Evolutionary conservation across 1,140 invertebrate species (phyloP).

Genomic region (Lamellibrachia luymesi): DNA sequence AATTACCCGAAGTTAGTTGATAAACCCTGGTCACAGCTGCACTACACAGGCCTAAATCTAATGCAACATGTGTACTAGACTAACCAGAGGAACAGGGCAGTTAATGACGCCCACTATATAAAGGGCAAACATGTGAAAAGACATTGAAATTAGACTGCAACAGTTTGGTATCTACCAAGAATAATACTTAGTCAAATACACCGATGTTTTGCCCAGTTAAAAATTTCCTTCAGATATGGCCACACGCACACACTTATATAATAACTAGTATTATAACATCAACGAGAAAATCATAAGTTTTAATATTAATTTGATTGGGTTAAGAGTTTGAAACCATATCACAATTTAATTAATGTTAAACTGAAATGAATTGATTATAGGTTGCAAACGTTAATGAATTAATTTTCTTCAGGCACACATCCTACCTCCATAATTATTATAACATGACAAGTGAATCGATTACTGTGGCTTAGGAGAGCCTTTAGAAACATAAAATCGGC

Average conservation of each 20-base stretch:
- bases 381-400: no score
- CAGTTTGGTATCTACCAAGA: background rate
- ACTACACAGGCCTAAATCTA: background rate
- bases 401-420: no score
- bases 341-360: background rate
- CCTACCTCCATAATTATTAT: no score
- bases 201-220: background rate
- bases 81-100: background rate
- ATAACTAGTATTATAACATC: background rate
- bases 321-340: background rate
- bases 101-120: background rate
- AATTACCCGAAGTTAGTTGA: background rate
- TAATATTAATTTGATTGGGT: background rate
- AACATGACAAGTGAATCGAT: no score
- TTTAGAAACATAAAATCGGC: no score
- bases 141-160: background rate
- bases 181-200: background rate
- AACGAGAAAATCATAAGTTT: background rate
- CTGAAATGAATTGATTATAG: no score
- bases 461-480: no score
- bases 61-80: background rate
- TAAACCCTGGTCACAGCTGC: background rate
- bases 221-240: background rate
- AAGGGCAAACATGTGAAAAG: background rate
- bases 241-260: background rate